Conservation (phyloP, 2,888 invertebrate genomes). For the Gymnoscelis rufifasciata region DNA sequence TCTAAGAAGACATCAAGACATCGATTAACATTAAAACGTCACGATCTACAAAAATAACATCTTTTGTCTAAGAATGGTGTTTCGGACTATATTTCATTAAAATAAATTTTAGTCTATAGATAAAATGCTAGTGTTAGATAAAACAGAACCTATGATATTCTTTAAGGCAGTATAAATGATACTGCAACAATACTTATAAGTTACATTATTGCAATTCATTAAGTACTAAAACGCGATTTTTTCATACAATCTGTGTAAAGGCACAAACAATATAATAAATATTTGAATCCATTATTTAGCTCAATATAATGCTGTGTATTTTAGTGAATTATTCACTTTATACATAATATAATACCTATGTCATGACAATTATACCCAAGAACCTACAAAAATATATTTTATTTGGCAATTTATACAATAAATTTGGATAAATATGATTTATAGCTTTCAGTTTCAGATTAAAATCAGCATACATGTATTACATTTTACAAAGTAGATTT, state of each 20-base stretch:
- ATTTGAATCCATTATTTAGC: conserved; percentile 25
- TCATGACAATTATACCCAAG: conserved; percentile 47
- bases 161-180: conserved; percentile 31
- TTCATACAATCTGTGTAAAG: conserved; percentile 49
- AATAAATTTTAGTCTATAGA: conserved; percentile 30
- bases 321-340: conserved; percentile 29
- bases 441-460: conserved; percentile 22
- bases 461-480: conserved; percentile 19
- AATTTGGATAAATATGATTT: conserved; percentile 28
- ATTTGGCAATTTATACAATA: conserved; percentile 68
- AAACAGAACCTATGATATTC: conserved; percentile 41
- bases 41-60: conserved; percentile 39
- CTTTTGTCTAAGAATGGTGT: conserved; percentile 9
- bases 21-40: conserved; percentile 33
- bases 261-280: conserved; percentile 68
- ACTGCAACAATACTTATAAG: conserved; percentile 48
- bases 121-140: conserved; percentile 51
- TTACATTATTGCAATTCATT: conserved; percentile 53
- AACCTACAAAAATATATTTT: conserved; percentile 74
- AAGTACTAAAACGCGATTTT: conserved; percentile 46
- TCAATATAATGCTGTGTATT: conserved; percentile 24
- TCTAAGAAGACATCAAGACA: conserved; percentile 59
- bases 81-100: conserved; percentile 9
- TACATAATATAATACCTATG: conserved; percentile 32
- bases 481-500: conserved; percentile 18